Evolutionary conservation across 2,888 invertebrate species (phyloP).

Genomic region (Megamerina dolium): DNA sequence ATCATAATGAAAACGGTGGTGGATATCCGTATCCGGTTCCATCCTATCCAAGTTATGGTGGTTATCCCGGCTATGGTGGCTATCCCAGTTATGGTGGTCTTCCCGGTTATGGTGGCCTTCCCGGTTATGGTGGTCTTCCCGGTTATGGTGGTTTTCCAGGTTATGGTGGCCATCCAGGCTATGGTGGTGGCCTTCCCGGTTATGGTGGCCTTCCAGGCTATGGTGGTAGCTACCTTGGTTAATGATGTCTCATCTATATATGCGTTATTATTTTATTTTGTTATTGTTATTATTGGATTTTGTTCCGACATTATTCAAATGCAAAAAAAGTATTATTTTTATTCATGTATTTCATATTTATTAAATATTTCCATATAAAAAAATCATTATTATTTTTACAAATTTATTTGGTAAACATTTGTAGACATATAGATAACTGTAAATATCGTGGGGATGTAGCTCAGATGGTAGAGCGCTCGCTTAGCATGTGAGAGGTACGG

Average conservation of each 20-base stretch:
- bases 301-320: not conserved
- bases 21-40: conserved; percentile 1
- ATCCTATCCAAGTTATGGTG: conserved; percentile 15
- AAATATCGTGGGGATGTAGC: conserved; percentile 51
- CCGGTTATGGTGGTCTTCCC: conserved; percentile 18
- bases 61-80: conserved; percentile 14
- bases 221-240: not conserved
- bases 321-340: not conserved
- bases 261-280: not conserved
- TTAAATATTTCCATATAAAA: too few relatives aligned
- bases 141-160: conserved; percentile 17
- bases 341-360: too few relatives aligned
- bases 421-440: conserved; percentile 19
- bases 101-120: conserved; percentile 15
- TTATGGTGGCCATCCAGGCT: conserved; percentile 18
- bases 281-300: not conserved
- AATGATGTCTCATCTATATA: too few relatives aligned
- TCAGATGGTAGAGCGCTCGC: conserved; percentile 52
- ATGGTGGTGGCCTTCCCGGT: conserved; percentile 5
- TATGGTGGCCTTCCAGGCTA: too few relatives aligned
- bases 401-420: not conserved
- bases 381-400: not conserved
- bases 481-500: conserved; percentile 51
- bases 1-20: not conserved
- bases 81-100: conserved; percentile 18